These are phyloP conservation scores for Cryptocheilus praepositus DNA, from an alignment of 2,888 invertebrate genomes.

Conservation along the genomic window DNA sequence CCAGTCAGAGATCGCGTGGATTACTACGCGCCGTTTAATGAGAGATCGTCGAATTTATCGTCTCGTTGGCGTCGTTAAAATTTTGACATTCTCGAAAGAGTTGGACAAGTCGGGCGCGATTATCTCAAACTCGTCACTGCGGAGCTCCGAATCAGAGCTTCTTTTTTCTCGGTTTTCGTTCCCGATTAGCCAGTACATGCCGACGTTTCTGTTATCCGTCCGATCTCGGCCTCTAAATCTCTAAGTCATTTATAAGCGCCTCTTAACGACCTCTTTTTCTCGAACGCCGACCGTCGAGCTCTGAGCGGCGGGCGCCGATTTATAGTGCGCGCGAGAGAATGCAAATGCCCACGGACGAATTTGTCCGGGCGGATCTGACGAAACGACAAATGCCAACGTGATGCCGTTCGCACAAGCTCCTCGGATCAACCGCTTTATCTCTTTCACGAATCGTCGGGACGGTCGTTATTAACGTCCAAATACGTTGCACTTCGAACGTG, in stretches of 20 bases:
- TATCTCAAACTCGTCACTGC: conserved; percentile 10
- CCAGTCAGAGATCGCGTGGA: no score
- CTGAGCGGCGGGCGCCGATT: conserved; percentile 44
- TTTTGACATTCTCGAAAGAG: no score
- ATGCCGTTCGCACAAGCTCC: conserved; percentile 48
- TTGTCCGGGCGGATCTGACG: conserved; percentile 52
- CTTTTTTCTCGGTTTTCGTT: conserved; percentile 26
- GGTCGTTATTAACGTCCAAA: conserved; percentile 1
- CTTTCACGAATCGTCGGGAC: conserved; percentile 33
- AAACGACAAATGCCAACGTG: conserved; percentile 43
- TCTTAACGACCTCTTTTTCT: conserved; percentile 60
- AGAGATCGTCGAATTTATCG: no score
- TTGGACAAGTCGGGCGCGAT: not conserved
- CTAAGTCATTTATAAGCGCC: conserved; percentile 57
- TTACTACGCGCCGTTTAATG: no score
- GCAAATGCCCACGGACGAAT: conserved; percentile 54
- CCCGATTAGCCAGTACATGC: conserved; percentile 35
- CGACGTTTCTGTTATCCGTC: conserved; percentile 44
- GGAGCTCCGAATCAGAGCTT: conserved; percentile 5
- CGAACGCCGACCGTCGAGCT: conserved; percentile 28
- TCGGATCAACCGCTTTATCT: conserved; percentile 48
- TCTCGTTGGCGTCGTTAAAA: no score
- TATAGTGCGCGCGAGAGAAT: conserved; percentile 54
- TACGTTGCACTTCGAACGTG: no score
- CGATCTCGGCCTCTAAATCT: conserved; percentile 60